Evolutionary conservation across 2,888 invertebrate genomes (phyloP).

Genomic region (Agrotis puta): DNA sequence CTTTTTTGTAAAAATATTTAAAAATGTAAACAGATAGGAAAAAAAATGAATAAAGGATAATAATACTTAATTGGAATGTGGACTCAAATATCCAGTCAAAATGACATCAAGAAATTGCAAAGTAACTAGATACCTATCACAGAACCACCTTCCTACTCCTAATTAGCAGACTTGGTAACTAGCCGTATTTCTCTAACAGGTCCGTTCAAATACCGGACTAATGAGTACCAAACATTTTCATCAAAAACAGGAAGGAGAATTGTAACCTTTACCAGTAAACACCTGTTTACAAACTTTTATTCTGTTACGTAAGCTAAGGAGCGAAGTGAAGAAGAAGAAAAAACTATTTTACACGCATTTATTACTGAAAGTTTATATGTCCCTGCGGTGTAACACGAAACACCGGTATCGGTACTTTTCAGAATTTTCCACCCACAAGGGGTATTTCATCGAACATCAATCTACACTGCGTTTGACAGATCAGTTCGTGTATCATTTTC

Average conservation of each 20-base stretch:
- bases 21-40: no score
- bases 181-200: constrained; percentile 2
- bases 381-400: constrained; percentile 65
- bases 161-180: constrained; percentile 13
- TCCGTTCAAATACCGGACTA: neutral
- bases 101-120: neutral
- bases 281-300: constrained; percentile 5
- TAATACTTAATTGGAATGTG: neutral
- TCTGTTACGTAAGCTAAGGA: neutral
- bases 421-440: constrained; percentile 67
- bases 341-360: constrained; percentile 65
- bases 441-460: constrained; percentile 75
- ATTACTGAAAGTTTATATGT: constrained; percentile 70
- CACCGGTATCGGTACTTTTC: constrained; percentile 40
- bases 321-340: constrained; percentile 19
- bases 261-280: neutral
- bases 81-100: neutral
- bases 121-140: neutral
- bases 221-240: constrained; percentile 10
- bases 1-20: no score
- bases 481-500: constrained; percentile 77
- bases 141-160: neutral
- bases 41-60: no score
- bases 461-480: constrained; percentile 79
- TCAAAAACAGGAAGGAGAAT: neutral